A percentile compares a stretch with the other conserved stretches of the same genome.
Evolutionary conservation across 1,140 invertebrate species (phyloP).

Genomic region (Atopsyche davidsoni): DNA sequence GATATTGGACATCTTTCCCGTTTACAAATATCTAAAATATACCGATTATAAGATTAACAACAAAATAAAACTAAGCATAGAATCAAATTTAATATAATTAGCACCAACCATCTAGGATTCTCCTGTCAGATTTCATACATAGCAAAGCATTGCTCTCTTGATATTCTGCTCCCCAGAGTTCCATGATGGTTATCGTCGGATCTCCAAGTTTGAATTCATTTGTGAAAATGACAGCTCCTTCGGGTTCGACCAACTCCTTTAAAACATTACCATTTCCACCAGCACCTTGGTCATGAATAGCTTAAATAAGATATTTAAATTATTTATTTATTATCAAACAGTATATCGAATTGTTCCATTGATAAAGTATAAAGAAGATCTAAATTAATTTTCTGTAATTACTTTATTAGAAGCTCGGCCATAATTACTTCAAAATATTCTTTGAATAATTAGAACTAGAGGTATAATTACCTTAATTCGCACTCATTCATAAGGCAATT

Average conservation of each 20-base stretch:
- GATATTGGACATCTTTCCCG: conserved; percentile 90
- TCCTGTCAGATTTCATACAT: conserved; percentile 58
- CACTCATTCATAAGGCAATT: too few species aligned
- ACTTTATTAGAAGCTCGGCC: not conserved
- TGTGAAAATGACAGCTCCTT: conserved; percentile 85
- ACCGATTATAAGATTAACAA: too few species aligned
- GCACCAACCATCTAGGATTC: conserved; percentile 52
- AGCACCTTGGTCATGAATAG: conserved; percentile 92
- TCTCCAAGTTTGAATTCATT: conserved; percentile 88
- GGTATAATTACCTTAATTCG: not conserved
- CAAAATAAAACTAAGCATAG: too few species aligned
- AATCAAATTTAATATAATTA: too few species aligned
- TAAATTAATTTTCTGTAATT: conserved; percentile 3
- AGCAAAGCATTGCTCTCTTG: conserved; percentile 93
- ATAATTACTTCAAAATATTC: not conserved
- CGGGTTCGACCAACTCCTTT: conserved; percentile 92
- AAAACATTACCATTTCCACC: conserved; percentile 98
- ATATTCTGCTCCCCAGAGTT: conserved; percentile 97
- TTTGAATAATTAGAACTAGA: not conserved
- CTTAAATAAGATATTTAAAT: conserved; percentile 30
- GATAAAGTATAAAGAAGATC: too few species aligned
- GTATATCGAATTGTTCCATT: too few species aligned
- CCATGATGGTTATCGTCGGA: conserved; percentile 85
- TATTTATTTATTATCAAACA: too few species aligned
- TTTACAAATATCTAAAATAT: conserved; percentile 57